Evolutionary conservation across 2,888 invertebrate genomes (phyloP).

Genomic region (Labia minor): DNA sequence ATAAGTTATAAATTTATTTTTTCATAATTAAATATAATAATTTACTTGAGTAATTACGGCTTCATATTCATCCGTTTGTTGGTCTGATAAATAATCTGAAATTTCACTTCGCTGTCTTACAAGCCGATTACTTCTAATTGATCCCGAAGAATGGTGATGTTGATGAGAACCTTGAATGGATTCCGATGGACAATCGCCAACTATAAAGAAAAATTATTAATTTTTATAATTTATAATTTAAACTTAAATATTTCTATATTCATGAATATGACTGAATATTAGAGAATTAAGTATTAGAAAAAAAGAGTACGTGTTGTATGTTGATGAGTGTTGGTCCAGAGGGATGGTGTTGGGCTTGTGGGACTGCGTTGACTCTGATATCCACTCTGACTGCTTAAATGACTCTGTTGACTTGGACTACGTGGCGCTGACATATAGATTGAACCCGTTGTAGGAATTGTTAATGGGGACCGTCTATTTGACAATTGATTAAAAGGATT

Average conservation of each 20-base stretch:
- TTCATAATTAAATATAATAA: too few relatives aligned
- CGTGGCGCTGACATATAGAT: not conserved
- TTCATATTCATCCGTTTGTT: slow-evolving; percentile 30
- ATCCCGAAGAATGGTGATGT: not conserved
- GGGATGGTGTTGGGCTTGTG: not conserved
- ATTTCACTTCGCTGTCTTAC: slow-evolving; percentile 33
- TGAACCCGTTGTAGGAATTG: not conserved
- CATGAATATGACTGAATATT: too few relatives aligned
- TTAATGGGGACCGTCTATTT: not conserved
- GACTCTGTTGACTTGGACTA: not conserved
- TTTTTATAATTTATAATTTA: not conserved
- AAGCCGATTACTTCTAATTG: slow-evolving; percentile 1
- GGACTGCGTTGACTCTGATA: not conserved
- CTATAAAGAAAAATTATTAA: not conserved
- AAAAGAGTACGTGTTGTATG: too few relatives aligned
- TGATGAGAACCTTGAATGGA: not conserved
- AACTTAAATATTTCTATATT: too few relatives aligned
- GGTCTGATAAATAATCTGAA: slow-evolving; percentile 40
- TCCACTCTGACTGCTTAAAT: not conserved
- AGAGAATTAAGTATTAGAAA: too few relatives aligned
- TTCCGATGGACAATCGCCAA: not conserved
- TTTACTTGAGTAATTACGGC: slow-evolving; percentile 21
- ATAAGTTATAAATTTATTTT: too few relatives aligned
- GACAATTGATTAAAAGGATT: too few relatives aligned
- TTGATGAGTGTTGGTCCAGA: too few relatives aligned